phyloP scores from a whole-genome alignment of 2,113 vertebrate species.

The Erinaceus europaeus region DNA sequence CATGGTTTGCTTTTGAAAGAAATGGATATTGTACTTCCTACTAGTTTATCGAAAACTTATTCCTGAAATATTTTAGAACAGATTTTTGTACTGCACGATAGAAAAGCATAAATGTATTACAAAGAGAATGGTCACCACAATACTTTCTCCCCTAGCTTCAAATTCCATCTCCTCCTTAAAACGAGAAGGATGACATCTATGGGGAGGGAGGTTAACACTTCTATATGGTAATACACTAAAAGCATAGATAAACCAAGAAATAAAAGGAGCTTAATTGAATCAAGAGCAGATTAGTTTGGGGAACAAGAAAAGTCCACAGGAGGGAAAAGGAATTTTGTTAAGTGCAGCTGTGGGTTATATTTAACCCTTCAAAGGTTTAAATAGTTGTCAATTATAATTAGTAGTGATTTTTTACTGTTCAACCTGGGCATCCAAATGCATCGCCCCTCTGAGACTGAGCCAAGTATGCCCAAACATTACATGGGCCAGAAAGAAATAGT shows the following conservation, averaged over 20 bases:
- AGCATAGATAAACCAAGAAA: neutral
- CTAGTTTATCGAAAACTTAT: neutral
- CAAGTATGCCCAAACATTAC: neutral
- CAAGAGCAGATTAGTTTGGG: neutral
- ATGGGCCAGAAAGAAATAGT: neutral
- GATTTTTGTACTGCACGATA: neutral
- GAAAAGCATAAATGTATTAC: neutral
- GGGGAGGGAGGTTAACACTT: neutral
- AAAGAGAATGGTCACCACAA: neutral
- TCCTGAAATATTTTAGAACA: conserved; percentile 6
- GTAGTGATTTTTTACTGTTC: neutral
- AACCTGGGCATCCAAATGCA: neutral
- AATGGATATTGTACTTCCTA: too few relatives aligned
- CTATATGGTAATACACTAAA: neutral
- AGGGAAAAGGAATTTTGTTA: neutral
- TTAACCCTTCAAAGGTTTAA: neutral
- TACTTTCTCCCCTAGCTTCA: neutral
- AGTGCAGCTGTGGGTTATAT: too few relatives aligned
- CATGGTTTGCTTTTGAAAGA: too few relatives aligned
- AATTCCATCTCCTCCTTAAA: neutral
- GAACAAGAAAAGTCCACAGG: neutral
- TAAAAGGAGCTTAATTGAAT: neutral
- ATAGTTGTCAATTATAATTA: neutral
- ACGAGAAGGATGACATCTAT: neutral
- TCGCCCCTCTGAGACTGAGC: neutral